A percentile compares a stretch with the other conserved stretches of the same genome.
Conservation (phyloP, 2,113 vertebrate species). For the Leiothrix lutea region DNA sequence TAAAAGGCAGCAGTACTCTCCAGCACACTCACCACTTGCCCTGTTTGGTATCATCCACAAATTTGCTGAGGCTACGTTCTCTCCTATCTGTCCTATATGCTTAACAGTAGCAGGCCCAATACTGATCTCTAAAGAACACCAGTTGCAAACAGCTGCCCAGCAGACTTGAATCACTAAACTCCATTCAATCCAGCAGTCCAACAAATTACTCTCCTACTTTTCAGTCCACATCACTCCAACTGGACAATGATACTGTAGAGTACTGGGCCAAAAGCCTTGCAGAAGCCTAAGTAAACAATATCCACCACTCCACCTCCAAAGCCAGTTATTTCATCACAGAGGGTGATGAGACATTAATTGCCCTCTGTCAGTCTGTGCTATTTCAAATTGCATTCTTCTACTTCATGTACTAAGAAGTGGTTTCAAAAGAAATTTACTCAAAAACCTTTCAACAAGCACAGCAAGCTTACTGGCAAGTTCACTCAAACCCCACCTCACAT, state of each 20-base stretch:
- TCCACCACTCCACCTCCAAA: neutral
- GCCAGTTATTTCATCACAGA: neutral
- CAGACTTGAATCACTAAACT: neutral
- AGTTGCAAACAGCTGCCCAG: neutral
- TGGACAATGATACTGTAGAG: neutral
- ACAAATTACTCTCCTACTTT: neutral
- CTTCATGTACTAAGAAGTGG: neutral
- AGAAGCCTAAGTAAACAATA: neutral
- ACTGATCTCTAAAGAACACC: neutral
- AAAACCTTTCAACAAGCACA: neutral
- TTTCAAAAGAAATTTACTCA: neutral
- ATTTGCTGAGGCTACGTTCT: neutral
- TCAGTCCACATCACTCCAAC: neutral
- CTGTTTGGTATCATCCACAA: neutral
- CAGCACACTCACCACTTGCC: neutral
- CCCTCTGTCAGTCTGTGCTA: neutral
- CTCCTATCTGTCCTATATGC: neutral
- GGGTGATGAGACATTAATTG: neutral
- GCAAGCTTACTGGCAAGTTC: neutral
- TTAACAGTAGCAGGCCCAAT: neutral
- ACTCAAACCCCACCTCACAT: accelerated
- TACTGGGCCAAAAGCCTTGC: neutral
- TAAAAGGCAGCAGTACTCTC: neutral
- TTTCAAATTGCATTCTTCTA: neutral
- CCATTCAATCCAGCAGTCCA: neutral